Evolutionary conservation across 2,888 invertebrate genomes (phyloP), one percentile per base, ranked within the genome.

Genomic region (Thumatha senex): DNA sequence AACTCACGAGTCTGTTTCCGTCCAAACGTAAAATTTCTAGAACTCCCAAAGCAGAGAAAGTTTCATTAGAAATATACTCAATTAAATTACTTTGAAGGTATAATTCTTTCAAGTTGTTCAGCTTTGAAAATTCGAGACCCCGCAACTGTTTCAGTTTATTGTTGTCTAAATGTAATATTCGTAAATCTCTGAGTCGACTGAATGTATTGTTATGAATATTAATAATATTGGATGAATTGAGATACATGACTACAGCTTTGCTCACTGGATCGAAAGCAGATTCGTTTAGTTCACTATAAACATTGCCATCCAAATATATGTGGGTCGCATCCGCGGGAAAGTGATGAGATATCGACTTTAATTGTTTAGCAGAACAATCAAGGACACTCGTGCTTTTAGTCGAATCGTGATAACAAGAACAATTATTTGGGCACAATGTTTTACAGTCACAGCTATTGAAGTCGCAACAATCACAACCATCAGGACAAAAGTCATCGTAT

Each of bases 381-480:
- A 98, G 97, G 46, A 97, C 96, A 85, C 97, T 98, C 31, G 97
- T 97, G 71, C 95, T 95, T 95, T 98, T 98, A 34, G 96, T 95
- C 72, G 97, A 96, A 80, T 98, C 98, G 86, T 98, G 97, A 92
- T 97, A 98, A 84, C 98, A 98, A 66, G 96, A 95, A 92, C 98
- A 98, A 76, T 97, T 97, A 65, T 94, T 93, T 7, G 98, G 98
- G 77, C 98, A 98, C 58, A 96, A 96, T 94, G 96, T 96, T 91
- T 98, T 97, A 86, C 98, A 98, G 85, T 97, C 97, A 87, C 98
- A 98, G 56, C 96, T 96, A 83, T 97, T 97, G 84, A 97, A 98
- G 81, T 98, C 98, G 86, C 98, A 98, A 87, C 98, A 98, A 76
- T 97, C 96, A 81, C 98, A 98, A 39, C 96, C 93, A 31, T 97